Base-by-base conservation (phyloP, 2,888 invertebrate species). In the Cephalotes varians region DNA sequence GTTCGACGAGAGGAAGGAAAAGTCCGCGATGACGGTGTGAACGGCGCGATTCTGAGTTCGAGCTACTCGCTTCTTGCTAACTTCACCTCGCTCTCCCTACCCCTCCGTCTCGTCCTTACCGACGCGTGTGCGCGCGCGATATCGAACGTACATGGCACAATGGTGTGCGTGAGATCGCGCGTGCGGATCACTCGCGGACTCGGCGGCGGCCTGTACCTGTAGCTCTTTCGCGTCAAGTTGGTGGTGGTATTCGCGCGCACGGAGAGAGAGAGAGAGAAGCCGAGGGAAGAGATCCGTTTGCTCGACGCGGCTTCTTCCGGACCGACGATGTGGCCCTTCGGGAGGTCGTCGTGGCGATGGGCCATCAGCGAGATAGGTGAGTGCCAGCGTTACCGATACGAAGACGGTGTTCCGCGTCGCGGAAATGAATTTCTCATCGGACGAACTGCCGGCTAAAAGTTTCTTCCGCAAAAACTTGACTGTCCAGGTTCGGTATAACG, bases 351-450 rank as follows among this genome's bases (percentile, higher is more conserved):
- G 28, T 28, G 25, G 18, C 73, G 73, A 72, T 79, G 58, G 60
- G 2, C 21, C 31, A 21, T 34, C 51, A 80, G 62, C 21, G 64
- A 60, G 15, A 83, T 72, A 31, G 85, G 88, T 88, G 64, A 85
- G 89, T 65, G 28, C 1, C 54, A 77, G 31, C 25, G 2, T n/a
- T 25, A 9, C 7, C 25, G 10, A n/a, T 15, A 47, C 34, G 25
- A 37, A 47, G 44, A 7, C 31, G 15, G 25, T 37, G 25, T 51
- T 18, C 37, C 25, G 58, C 18, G 28, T 31, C 6, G 60, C 37
- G 60, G 15, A 31, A 31, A 60, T 47, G 6, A 64, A 47, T 25
- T 49, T 34, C 62, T 21, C 47, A 47, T 34, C 31, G 21, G 15
- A 25, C 25, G 28, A 37, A 54, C 7, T 18, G 37, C 21, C 15